Evolutionary conservation across 2,113 vertebrate genomes (phyloP), one percentile per base, ranked within the genome.

Genomic region (Ploceus nigricollis): DNA sequence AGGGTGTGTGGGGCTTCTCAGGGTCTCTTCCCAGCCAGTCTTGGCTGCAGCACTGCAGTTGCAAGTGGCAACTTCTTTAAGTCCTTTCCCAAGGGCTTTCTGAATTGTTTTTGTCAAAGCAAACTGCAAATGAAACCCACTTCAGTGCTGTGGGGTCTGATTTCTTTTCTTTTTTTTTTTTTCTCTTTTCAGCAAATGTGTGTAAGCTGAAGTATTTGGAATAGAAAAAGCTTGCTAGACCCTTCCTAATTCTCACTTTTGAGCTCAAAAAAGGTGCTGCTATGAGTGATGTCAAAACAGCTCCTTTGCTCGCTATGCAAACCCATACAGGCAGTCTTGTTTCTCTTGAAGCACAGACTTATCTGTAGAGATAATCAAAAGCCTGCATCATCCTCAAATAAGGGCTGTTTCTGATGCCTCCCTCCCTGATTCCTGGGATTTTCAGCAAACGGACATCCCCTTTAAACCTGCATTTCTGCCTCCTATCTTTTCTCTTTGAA

Each of bases 401-500:
- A 83, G 73, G 71, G 57, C 63, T 88, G 40, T 78, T 96, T 87
- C 66, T 93, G 65, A 66, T 73, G 71, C 48, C 40, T 93, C 60
- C 82, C 77, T 85, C 85, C 61, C 80, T 1, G 11, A 90, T 93
- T 97, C 88, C 85, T 94, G 82, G 68, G 68, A 96, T 94, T 95
- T 97, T 97, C 90, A 2, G 94, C 56, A 90, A 88, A 95, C 63
- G 91, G 84, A 90, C 91, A 94, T 93, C 88, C 89, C 91, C 91
- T 94, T 94, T 91, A 93, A 94, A 79, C 35, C 71, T 60, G 70
- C 9, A 3, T 79, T 82, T 86, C 95, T 95, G 51, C 70, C 96
- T 95, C 89, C 58, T 97, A 78, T 96, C 93, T 96, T 89, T 93
- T 79, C 63, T 82, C 84, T 96, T 95, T 96, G 92, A 94, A 95